A percentile compares a stretch with the other conserved stretches of the same genome.
These are phyloP conservation scores for Sitodiplosis mosellana DNA, from an alignment of 1,140 invertebrate species.

Conservation along the genomic window DNA sequence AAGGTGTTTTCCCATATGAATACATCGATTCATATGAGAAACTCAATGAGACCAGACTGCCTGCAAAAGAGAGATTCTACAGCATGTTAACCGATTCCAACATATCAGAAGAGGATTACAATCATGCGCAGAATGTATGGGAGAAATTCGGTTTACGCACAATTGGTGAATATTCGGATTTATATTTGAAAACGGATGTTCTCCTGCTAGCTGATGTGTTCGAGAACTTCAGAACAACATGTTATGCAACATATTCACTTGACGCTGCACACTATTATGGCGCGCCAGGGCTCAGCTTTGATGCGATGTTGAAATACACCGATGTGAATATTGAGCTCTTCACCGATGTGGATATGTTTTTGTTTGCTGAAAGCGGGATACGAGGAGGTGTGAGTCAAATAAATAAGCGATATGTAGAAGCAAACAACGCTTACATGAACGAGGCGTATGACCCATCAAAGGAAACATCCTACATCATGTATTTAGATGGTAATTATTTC, in stretches of 20 bases:
- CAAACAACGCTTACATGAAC: conserved; percentile 27
- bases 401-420: conserved; percentile 20
- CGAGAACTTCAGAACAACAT: conserved; percentile 26
- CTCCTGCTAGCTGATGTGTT: conserved; percentile 27
- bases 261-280: conserved; percentile 21
- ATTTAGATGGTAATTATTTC: conserved; percentile 22
- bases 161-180: too few relatives aligned
- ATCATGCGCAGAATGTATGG: too few relatives aligned
- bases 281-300: conserved; percentile 17
- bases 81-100: too few relatives aligned
- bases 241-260: conserved; percentile 13
- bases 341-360: conserved; percentile 24
- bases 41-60: too few relatives aligned
- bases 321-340: conserved; percentile 27
- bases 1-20: too few relatives aligned
- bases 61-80: too few relatives aligned
- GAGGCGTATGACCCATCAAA: conserved; percentile 19
- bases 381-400: conserved; percentile 23
- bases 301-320: conserved; percentile 24
- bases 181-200: conserved; percentile 24
- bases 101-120: too few relatives aligned
- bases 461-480: conserved; percentile 19
- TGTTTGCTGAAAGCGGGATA: conserved; percentile 24
- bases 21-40: too few relatives aligned
- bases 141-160: too few relatives aligned